A percentile compares a stretch with the other conserved stretches of the same genome.
phyloP scores from a whole-genome alignment of 2,797 vertebrate genomes.

The Pseudochaenichthys georgianus region DNA sequence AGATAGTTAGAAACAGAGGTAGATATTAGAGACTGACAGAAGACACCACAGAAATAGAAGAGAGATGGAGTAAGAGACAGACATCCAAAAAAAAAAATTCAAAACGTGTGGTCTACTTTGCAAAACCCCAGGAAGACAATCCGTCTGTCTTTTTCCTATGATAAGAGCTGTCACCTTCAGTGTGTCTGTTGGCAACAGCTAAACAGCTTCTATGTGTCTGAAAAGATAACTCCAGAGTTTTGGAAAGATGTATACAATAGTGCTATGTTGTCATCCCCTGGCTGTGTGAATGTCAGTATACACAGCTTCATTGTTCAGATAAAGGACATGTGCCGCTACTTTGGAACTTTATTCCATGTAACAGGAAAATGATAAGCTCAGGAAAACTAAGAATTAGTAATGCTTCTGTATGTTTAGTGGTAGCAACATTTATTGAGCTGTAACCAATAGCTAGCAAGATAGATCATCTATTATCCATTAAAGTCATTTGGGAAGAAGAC shows the following conservation, averaged over 20 bases:
- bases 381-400: background rate
- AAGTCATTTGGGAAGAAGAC: constrained; percentile 3
- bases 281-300: constrained; percentile 29
- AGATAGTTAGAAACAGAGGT: constrained; percentile 3
- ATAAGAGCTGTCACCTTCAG: constrained; percentile 60
- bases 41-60: constrained; percentile 44
- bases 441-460: background rate
- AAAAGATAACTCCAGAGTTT: constrained; percentile 48
- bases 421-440: background rate
- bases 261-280: constrained; percentile 43
- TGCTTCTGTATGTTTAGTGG: background rate
- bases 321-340: background rate
- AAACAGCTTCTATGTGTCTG: constrained; percentile 43
- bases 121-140: constrained; percentile 54
- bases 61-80: constrained; percentile 25
- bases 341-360: constrained; percentile 1
- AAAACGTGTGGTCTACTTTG: constrained; percentile 63
- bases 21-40: constrained; percentile 42
- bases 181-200: constrained; percentile 41
- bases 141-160: constrained; percentile 45
- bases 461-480: background rate
- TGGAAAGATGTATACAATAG: constrained; percentile 45
- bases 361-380: background rate
- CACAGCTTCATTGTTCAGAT: constrained; percentile 6
- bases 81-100: constrained; percentile 48